These are phyloP conservation scores for Dioctria linearis DNA, from an alignment of 2,888 invertebrate genomes.

Conservation along the genomic window DNA sequence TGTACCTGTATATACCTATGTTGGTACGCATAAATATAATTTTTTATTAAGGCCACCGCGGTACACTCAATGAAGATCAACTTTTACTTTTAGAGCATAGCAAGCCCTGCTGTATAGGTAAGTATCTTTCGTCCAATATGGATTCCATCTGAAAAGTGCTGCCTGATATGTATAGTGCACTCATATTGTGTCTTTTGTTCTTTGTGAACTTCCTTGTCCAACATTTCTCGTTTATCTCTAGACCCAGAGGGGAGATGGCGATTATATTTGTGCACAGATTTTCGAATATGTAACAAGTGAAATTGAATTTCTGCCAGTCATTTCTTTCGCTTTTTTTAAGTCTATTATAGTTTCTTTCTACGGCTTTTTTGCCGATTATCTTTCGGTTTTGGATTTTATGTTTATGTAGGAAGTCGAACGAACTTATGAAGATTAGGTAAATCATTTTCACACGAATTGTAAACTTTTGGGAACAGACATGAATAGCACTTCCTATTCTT, in stretches of 20 bases:
- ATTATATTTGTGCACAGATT: background rate
- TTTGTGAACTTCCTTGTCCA: constrained; percentile 31
- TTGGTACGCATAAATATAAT: constrained; percentile 28
- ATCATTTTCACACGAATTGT: constrained; percentile 15
- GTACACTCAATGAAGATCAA: constrained; percentile 39
- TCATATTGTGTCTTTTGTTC: constrained; percentile 34
- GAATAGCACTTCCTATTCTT: no score
- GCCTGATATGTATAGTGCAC: background rate
- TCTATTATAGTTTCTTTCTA: constrained; percentile 3
- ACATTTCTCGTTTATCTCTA: constrained; percentile 21
- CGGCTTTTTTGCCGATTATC: background rate
- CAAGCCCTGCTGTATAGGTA: constrained; percentile 6
- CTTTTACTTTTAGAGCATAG: constrained; percentile 39
- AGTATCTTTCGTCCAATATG: constrained; percentile 21
- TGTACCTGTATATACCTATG: no score
- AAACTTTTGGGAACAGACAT: no score
- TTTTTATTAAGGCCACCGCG: constrained; percentile 47
- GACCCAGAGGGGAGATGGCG: background rate
- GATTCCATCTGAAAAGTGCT: background rate
- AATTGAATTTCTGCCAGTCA: constrained; percentile 41
- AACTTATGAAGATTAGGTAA: constrained; percentile 19
- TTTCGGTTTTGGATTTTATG: background rate
- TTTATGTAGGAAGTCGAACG: constrained; percentile 19
- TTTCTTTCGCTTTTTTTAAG: background rate
- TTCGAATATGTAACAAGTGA: constrained; percentile 45